Base-by-base conservation (phyloP, 2,888 invertebrate genomes). In the Asteroscopus sphinx region DNA sequence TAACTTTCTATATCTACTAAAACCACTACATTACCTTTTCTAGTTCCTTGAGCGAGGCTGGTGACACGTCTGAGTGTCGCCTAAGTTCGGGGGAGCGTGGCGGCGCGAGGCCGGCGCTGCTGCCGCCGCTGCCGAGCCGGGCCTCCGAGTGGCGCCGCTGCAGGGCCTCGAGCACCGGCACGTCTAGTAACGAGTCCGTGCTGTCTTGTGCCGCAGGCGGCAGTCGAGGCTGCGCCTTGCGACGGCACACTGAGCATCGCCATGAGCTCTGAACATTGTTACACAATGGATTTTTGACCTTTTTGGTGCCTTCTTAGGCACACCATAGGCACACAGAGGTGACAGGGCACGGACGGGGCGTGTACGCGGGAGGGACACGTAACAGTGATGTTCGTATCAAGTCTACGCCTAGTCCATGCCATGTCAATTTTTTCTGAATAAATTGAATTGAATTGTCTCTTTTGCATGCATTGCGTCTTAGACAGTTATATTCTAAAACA, bases 211-310 rank as follows among this genome's bases (percentile, higher is more conserved):
- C 95, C 3, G 96, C 95, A 26, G 97, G 95, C 45, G 96, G 96
- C 26, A 96, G 95, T 25, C 97, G 95, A 11, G 97, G 97, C 52
- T 96, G 97, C 68, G 97, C 95, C 90, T 97, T 97, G 69, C 97
- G 96, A 26, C 98, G 96, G 86, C 98, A 98, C 13, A 98, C 98
- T 72, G 98, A 98, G 91, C 98, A 98, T 57, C 97, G 96, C 98
- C 98, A 98, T 77, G 96, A 96, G 70, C 94, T 96, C 97, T 97
- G 89, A 25, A 42, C 21, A 39, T 41, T 32, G 8, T 15, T 4
- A 28, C 16, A 16, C 9, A 9, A 6, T 28, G 21, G 21, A 21
- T 21, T 21, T 21, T 21, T 0, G 6, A 21, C 6, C 21, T 21
- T 0, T 21, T 4, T 21, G 4, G 17, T 21, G 4, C 2, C 17